These are phyloP conservation scores for Oreortyx pictus DNA, from an alignment of 2,797 vertebrate genomes.

Conservation along the genomic window DNA sequence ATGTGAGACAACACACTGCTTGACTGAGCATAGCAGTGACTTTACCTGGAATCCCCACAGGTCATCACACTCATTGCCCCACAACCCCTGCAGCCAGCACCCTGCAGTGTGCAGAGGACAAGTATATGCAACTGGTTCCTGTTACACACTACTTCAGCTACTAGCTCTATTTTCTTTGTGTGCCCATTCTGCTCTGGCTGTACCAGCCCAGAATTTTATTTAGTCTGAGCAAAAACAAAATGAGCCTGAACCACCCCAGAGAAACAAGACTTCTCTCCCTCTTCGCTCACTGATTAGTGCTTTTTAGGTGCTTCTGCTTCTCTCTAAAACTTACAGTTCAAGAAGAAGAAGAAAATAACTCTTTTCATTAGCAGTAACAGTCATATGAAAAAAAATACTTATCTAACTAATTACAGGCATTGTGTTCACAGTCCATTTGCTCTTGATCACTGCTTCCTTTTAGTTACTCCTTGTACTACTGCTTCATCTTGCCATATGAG, in stretches of 20 bases:
- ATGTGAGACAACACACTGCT: background rate
- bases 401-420: constrained; percentile 45
- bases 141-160: background rate
- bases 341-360: constrained; percentile 15
- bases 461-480: background rate
- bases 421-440: background rate
- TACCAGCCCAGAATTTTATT: background rate
- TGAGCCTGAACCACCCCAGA: background rate
- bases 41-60: background rate
- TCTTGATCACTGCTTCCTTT: constrained; percentile 38
- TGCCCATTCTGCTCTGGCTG: background rate
- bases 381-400: background rate
- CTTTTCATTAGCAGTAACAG: constrained; percentile 5
- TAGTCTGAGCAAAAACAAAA: background rate
- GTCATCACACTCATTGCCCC: background rate
- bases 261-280: background rate
- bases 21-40: background rate
- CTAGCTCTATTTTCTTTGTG: background rate
- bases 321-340: background rate
- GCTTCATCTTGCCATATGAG: background rate
- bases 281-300: background rate
- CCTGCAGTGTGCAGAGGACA: background rate
- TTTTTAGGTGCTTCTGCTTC: background rate
- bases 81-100: background rate
- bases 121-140: background rate